Base-by-base conservation (phyloP, 1,140 invertebrate species). In the Brachionus manjavacas region DNA sequence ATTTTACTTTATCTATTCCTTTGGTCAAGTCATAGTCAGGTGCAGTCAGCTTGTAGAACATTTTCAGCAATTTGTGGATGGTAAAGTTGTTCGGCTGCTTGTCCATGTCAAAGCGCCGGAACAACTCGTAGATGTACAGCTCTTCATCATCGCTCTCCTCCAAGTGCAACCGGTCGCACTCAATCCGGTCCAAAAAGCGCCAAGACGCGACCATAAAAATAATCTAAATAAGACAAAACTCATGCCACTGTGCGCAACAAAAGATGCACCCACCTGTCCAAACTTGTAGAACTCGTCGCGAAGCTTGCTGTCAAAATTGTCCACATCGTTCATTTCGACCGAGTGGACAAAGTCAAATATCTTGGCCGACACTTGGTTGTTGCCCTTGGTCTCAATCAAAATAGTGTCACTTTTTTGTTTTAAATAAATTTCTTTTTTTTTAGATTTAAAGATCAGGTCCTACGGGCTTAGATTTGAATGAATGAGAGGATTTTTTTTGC, bases 1-100 rank as follows among this genome's bases (percentile, higher is more conserved):
- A 52, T n/a, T 14, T 68, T 81, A 81, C 79, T 46, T 81, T 81
- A 3, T 81, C 49, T 64, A 81, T 81, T 35, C 79, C 64, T 81
- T 81, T 81, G 3, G 52, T 81, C 20, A 81, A 9, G 20, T 81
- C 79, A 25, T 81, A 81, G 41, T 64, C 23, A 8, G 52, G 20
- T 4, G 79, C 55, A 12, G 79, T 81, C 4, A 81, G 31, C 23
- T 64, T 60, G 20, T 43, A 81, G 41, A 64, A 81, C 79, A 81
- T 60, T 68, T 68, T 60, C 1, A 81, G 52, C 52, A 76, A 49
- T 28, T 20, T 81, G 20, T 81, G 79, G 64, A 64, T 81, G 39
- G 20, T 64, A 12, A 64, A 81, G 25, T 20, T 60, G 16, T 64
- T 81, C 1, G 52, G 52, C 25, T 81, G 79, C 41, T 76, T 76